These are phyloP conservation scores for Neomorphus geoffroyi DNA, from an alignment of 2,797 vertebrate species.

Conservation along the genomic window DNA sequence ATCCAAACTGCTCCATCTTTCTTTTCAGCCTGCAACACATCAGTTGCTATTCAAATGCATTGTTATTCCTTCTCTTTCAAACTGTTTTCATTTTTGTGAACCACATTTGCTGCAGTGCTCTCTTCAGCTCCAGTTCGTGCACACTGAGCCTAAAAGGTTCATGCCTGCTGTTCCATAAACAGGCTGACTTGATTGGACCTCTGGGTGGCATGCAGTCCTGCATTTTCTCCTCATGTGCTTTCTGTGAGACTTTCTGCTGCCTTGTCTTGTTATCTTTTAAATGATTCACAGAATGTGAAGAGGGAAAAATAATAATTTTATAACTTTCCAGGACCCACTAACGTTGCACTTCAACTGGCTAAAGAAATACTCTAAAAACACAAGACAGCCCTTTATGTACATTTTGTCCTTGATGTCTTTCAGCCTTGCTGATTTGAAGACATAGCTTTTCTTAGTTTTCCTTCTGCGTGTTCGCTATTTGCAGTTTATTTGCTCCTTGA, in stretches of 20 bases:
- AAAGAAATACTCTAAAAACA: not conserved
- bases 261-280: not conserved
- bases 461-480: not conserved
- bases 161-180: not conserved
- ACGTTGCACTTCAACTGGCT: not conserved
- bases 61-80: not conserved
- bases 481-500: not conserved
- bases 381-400: not conserved
- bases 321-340: not conserved
- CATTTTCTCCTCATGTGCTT: not conserved
- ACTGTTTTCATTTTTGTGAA: not conserved
- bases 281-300: not conserved
- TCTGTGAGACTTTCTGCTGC: not conserved
- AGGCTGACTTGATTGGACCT: not conserved
- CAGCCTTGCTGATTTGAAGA: not conserved
- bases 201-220: not conserved
- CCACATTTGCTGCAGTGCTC: not conserved
- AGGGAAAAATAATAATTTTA: not conserved
- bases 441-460: not conserved
- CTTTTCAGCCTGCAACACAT: not conserved
- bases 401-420: not conserved
- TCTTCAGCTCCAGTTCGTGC: not conserved
- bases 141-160: not conserved
- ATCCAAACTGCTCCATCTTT: not conserved
- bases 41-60: not conserved